Base-by-base conservation (phyloP, 2,888 invertebrate species). In the Halocaridina rubra region DNA sequence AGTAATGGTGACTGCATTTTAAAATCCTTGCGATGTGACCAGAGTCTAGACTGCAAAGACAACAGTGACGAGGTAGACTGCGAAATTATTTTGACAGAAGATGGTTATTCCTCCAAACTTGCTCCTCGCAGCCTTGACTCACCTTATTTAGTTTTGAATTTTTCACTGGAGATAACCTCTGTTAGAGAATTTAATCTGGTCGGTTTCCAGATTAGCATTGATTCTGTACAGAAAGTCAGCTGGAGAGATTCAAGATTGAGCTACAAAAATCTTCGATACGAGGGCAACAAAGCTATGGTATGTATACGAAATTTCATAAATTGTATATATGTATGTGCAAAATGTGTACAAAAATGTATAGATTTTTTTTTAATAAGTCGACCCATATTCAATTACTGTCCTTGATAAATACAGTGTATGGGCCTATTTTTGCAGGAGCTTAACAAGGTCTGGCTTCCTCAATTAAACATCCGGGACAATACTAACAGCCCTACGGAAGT, bases 1-100 rank as follows among this genome's bases (percentile, higher is more conserved):
- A 90, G 91, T 88, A 91, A 93, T 89, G 93, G 93, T 24, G 89
- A 90, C 84, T 95, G 95, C 90, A 92, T 95, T 16, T 46, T 67
- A 16, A 85, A 85, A 30, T 75, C 61, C 39, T 76, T 76, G 29
- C 39, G 85, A 19, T 85, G 85, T 19, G 76, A 85, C 30, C 67
- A 72, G 8, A 3, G 57, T 27, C 69, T 80, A 7, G 74, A 85
- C 33, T 85, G 85, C 59, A 67, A 75, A 16, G 85, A 85, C 19
- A 72, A 59, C 24, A 80, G 76, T 24, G 85, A 85, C 29, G 85
- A 85, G 33, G 24, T 61, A 4, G 30, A 61, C 27, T 85, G 85
- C 69, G 39, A n/a, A 7, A 32, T 74, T 8, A 61, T 85, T 7
- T 27, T 53, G 3, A 27, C 76, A 5, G 69, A 80, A 5, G 33